phyloP scores from a whole-genome alignment of 92 coral and sea anemone genomes.

The Palythoa caribaeorum region DNA sequence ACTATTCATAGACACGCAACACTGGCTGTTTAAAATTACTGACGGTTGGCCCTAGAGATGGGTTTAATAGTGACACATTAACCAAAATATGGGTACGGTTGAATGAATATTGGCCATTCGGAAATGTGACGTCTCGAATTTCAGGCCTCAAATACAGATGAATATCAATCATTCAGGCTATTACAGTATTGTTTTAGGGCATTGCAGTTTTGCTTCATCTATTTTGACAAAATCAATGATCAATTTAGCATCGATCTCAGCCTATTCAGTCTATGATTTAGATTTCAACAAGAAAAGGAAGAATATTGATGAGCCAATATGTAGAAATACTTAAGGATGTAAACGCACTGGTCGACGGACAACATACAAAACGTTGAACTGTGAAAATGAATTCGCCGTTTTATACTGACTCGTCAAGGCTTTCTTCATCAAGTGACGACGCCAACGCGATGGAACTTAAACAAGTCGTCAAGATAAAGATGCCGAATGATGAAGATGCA shows the following conservation, averaged over 20 bases:
- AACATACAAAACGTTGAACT: neutral
- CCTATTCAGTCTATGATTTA: neutral
- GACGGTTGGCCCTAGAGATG: neutral
- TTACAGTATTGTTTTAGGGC: constrained; percentile 18
- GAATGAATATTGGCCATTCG: neutral
- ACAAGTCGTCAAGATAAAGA: constrained; percentile 20
- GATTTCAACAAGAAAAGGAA: neutral
- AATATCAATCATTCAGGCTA: constrained; percentile 24
- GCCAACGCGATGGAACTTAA: constrained; percentile 28
- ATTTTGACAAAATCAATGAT: constrained; percentile 23
- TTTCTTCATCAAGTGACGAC: constrained; percentile 34
- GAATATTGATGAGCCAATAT: neutral
- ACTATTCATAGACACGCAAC: no score
- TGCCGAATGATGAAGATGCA: constrained; percentile 29
- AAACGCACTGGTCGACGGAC: neutral
- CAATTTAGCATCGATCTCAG: neutral
- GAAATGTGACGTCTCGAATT: neutral
- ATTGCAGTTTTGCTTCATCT: neutral
- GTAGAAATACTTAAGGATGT: no score
- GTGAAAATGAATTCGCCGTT: constrained; percentile 5
- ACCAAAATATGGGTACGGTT: neutral
- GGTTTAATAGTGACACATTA: neutral
- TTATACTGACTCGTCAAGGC: neutral
- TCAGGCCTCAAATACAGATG: neutral
- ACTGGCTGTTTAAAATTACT: neutral